Evolutionary conservation across 2,797 vertebrate genomes (phyloP), one percentile per base, ranked within the genome.

Genomic region (Melanotaenia pygmaea): DNA sequence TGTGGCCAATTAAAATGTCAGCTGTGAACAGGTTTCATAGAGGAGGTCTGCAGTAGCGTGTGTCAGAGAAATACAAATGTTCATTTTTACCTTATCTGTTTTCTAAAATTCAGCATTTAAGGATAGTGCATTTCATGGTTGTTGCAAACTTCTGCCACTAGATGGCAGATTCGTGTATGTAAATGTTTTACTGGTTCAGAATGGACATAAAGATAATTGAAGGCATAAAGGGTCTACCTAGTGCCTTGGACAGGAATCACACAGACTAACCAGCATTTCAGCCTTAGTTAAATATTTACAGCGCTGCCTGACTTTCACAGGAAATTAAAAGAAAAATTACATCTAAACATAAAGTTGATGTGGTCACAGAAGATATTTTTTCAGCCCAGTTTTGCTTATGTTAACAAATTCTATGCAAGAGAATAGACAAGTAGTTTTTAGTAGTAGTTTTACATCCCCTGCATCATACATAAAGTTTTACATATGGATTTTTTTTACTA

Each of bases 201-300:
- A 50, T n/a, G 45, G 7, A 6, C 34, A 37, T 26, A 4, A 22
- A 5, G 8, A 14, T 38, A 43, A n/a, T 0, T 20, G 30, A n/a
- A 9, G 43, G 43, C 43, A 45, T 5, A 18, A 45, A 45, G 40
- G 40, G 13, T 43, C 40, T 43, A 16, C 40, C 4, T 43, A 4
- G 5, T 43, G 40, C 13, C 2, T 43, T 43, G 16, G 22, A 53
- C 35, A 59, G 14, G 37, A 16, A 24, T 40, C 13, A 60, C 28
- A 64, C 58, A 58, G 24, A 54, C 7, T 43, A 43, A 73, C 59
- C 76, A 69, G 26, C 37, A 35, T 70, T 69, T 64, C 12, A 65
- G 53, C 40, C 35, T 2, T 1, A 72, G 76, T 87, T 87, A 88
- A 84, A 87, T 67, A 91, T 90, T 89, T 5, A 88, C 83, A 77